Evolutionary conservation across 2,888 invertebrate genomes (phyloP).

Genomic region (Pyralis farinalis): DNA sequence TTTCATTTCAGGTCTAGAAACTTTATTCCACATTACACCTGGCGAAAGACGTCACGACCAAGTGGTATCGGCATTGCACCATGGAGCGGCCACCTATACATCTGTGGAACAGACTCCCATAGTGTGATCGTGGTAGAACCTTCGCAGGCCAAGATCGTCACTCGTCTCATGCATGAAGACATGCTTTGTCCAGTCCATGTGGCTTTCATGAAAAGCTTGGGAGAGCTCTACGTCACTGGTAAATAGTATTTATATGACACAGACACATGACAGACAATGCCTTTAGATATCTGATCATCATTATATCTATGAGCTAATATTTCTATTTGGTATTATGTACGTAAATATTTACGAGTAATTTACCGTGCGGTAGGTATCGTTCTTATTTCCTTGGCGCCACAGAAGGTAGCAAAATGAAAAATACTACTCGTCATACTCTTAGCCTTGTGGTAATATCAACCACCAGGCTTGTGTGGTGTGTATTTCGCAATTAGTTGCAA

Average conservation of each 20-base stretch:
- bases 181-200: conserved; percentile 84
- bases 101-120: conserved; percentile 86
- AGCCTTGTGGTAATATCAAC: too few species aligned
- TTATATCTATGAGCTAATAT: too few species aligned
- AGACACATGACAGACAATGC: too few species aligned
- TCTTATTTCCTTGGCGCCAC: too few species aligned
- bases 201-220: conserved; percentile 77
- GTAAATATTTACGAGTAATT: too few species aligned
- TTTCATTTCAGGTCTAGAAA: conserved; percentile 60
- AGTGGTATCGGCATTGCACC: conserved; percentile 85
- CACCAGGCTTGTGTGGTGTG: too few species aligned
- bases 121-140: conserved; percentile 75
- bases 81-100: conserved; percentile 80
- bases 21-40: conserved; percentile 76
- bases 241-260: conserved; percentile 12
- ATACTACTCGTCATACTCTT: too few species aligned
- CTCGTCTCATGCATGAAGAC: conserved; percentile 71
- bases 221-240: conserved; percentile 83
- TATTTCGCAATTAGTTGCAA: too few species aligned
- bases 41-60: conserved; percentile 83
- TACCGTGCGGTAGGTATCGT: too few species aligned
- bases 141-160: conserved; percentile 72
- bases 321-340: too few species aligned
- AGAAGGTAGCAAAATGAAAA: too few species aligned
- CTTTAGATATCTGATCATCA: too few species aligned